Percentiles rank a stretch among this genome's conserved stretches.
phyloP scores from a whole-genome alignment of 2,888 invertebrate genomes.

The Hemaris fuciformis region DNA sequence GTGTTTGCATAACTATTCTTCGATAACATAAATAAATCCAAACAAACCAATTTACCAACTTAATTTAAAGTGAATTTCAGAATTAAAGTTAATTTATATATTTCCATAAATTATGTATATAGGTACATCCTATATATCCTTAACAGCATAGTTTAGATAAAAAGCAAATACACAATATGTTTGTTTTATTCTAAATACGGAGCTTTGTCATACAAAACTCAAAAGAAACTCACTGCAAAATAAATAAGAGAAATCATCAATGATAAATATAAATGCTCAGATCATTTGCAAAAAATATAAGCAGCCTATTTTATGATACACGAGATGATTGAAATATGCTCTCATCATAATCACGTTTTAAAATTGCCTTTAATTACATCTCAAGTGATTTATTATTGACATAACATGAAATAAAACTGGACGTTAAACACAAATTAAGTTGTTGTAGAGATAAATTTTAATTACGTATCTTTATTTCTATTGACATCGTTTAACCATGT shows the following conservation, averaged over 20 bases:
- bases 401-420: slow-evolving; percentile 19
- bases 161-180: too few species aligned
- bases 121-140: too few species aligned
- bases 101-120: too few species aligned
- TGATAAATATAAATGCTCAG: neutral
- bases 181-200: too few species aligned
- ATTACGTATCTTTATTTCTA: slow-evolving; percentile 17
- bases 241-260: neutral
- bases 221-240: neutral
- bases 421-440: slow-evolving; percentile 19
- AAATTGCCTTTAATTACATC: neutral
- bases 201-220: too few species aligned
- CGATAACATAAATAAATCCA: neutral
- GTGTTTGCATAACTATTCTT: neutral
- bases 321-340: neutral
- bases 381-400: slow-evolving; percentile 22
- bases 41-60: neutral
- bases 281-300: neutral
- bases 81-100: too few species aligned
- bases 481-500: slow-evolving; percentile 7
- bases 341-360: slow-evolving; percentile 9
- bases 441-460: slow-evolving; percentile 26
- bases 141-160: too few species aligned
- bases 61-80: too few species aligned
- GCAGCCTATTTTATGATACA: neutral